Percentiles rank a stretch among this genome's conserved stretches.
Conservation (phyloP, 2,888 invertebrate species). For the Pocota personata region DNA sequence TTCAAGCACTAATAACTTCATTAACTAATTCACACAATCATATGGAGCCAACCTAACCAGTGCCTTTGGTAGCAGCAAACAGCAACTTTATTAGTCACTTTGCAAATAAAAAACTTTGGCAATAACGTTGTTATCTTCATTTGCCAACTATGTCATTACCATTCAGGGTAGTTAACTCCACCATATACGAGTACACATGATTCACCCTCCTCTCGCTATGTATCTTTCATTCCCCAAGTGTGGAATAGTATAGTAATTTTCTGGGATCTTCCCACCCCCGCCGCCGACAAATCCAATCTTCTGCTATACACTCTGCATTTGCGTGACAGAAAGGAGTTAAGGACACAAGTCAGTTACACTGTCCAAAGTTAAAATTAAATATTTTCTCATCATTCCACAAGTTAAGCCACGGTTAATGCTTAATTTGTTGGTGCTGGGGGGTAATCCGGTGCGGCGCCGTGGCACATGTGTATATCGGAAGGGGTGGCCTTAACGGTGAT, state of each 20-base stretch:
- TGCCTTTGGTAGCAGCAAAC: constrained; percentile 7
- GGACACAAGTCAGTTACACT: constrained; percentile 19
- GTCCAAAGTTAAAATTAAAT: constrained; percentile 69
- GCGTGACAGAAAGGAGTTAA: constrained; percentile 65
- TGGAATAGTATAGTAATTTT: constrained; percentile 28
- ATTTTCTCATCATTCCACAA: constrained; percentile 54
- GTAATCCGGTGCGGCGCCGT: not conserved
- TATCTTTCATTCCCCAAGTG: constrained; percentile 10
- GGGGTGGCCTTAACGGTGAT: constrained; percentile 35
- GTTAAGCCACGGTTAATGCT: constrained; percentile 60
- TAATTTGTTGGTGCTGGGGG: constrained; percentile 54
- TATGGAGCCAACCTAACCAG: not conserved
- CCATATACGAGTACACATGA: not conserved
- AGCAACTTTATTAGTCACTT: constrained; percentile 47
- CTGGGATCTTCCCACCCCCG: constrained; percentile 47
- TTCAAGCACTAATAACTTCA: constrained; percentile 56
- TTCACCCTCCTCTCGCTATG: not conserved
- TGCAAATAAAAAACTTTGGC: constrained; percentile 64
- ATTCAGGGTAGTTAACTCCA: constrained; percentile 66
- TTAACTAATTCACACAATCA: constrained; percentile 56
- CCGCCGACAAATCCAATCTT: constrained; percentile 18
- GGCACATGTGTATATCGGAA: constrained; percentile 18
- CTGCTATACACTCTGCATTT: constrained; percentile 6
- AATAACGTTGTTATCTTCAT: constrained; percentile 69
- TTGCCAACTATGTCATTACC: constrained; percentile 70